A percentile compares a stretch with the other conserved stretches of the same genome.
These are phyloP conservation scores for Tachina fera DNA, from an alignment of 2,888 invertebrate species.

Conservation along the genomic window DNA sequence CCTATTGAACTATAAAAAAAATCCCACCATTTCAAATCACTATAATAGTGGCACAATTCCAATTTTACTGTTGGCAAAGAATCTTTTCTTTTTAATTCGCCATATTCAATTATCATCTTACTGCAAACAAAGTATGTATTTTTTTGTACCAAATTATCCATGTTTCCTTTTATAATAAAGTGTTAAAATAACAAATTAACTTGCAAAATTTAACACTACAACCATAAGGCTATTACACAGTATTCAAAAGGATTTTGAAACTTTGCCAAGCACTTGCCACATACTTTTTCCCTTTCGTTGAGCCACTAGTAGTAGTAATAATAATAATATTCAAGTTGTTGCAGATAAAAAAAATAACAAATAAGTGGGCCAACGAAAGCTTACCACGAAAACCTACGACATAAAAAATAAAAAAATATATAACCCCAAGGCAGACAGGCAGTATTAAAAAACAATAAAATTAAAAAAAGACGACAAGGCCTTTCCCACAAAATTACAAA, in stretches of 20 bases:
- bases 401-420: slow-evolving; percentile 4
- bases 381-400: slow-evolving; percentile 60
- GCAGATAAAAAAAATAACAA: slow-evolving; percentile 41
- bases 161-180: slow-evolving; percentile 56
- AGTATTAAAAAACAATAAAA: slow-evolving; percentile 71
- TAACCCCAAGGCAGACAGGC: slow-evolving; percentile 40
- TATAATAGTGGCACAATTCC: slow-evolving; percentile 19
- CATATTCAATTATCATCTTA: neutral
- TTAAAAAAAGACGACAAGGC: slow-evolving; percentile 63
- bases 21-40: neutral
- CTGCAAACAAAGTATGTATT: neutral
- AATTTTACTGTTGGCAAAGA: neutral
- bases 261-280: slow-evolving; percentile 67
- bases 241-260: slow-evolving; percentile 65
- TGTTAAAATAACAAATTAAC: slow-evolving; percentile 71
- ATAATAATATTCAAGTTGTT: slow-evolving; percentile 46
- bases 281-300: slow-evolving; percentile 40
- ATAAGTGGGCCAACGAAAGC: slow-evolving; percentile 63
- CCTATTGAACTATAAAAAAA: neutral
- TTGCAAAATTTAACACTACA: slow-evolving; percentile 73
- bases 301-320: slow-evolving; percentile 37
- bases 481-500: slow-evolving; percentile 35
- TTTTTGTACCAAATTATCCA: neutral
- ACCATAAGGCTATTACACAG: slow-evolving; percentile 40
- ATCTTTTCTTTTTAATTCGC: neutral